Percentiles rank a stretch among this genome's conserved stretches.
phyloP scores from a whole-genome alignment of 2,888 invertebrate genomes.

The Limnephilus lunatus region DNA sequence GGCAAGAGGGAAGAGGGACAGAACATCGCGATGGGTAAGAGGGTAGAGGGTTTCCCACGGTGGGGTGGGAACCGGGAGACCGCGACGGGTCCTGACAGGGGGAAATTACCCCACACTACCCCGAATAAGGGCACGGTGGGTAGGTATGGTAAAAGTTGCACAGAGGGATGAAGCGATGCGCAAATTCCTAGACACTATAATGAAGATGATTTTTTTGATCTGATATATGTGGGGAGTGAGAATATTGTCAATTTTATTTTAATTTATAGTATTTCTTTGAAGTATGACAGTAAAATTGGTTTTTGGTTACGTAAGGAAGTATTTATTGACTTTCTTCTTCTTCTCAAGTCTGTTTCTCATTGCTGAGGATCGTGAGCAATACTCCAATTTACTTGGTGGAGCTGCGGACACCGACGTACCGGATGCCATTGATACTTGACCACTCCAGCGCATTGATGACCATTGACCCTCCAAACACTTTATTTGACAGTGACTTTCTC shows the following conservation, averaged over 20 bases:
- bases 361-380: too few relatives aligned
- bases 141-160: not conserved
- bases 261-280: too few relatives aligned
- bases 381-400: too few relatives aligned
- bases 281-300: too few relatives aligned
- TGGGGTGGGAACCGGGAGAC: constrained; percentile 24
- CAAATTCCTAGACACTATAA: not conserved
- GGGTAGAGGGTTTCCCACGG: constrained; percentile 25
- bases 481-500: too few relatives aligned
- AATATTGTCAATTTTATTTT: not conserved
- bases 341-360: too few relatives aligned
- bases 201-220: not conserved
- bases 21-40: not conserved
- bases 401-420: too few relatives aligned
- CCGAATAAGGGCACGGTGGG: not conserved
- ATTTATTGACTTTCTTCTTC: too few relatives aligned
- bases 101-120: constrained; percentile 2
- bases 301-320: too few relatives aligned
- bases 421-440: too few relatives aligned
- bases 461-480: too few relatives aligned
- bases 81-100: not conserved
- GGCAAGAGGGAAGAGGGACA: not conserved
- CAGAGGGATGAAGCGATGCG: not conserved
- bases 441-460: too few relatives aligned
- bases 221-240: not conserved